Evolutionary conservation across 2,888 invertebrate genomes (phyloP), one percentile per base, ranked within the genome.

Genomic region (Criorhina ranunculi): DNA sequence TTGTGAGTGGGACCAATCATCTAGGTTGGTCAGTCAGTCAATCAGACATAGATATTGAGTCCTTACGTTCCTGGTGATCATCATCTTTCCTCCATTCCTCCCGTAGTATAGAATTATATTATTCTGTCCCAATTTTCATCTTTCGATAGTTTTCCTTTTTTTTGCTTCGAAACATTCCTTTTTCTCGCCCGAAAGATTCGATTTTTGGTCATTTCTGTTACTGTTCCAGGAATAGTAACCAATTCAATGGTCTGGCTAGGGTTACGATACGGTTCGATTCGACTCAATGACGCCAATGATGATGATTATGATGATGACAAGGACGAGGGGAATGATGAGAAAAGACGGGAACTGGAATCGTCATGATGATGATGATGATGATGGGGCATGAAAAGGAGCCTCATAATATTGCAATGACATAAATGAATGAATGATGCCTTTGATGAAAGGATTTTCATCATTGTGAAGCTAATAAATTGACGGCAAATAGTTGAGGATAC

Each of bases 371-470:
- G 53, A 31, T 31, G 67, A 44, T 57, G 44, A 69, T 78, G 70
- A 78, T 75, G 67, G 70, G 76, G 64, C 81, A 51, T 70, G 81
- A 80, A 85, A 69, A 79, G 62, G 75, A 69, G 70, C 42, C 62
- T 46, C 59, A 70, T 76, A 80, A 80, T 80, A 80, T 64, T 80
- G 66, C 79, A 85, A 85, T 80, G 79, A 85, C 85, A 85, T 85
- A 85, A 85, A 85, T 76, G 80, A 79, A 85, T 85, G 85, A 85
- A 85, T 80, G 75, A 85, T 80, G 80, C 75, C 51, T 70, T 80
- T 85, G 85, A 85, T 79, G 85, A 80, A 75, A 85, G 80, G 75
- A 85, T 79, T 70, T 79, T 70, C 85, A 85, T 85, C 79, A 79
- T 59, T 79, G 75, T 59, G 75, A 59, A 76, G 75, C 79, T 85